These are phyloP conservation scores for Perca flavescens DNA, from an alignment of 2,113 vertebrate species.

Conservation along the genomic window DNA sequence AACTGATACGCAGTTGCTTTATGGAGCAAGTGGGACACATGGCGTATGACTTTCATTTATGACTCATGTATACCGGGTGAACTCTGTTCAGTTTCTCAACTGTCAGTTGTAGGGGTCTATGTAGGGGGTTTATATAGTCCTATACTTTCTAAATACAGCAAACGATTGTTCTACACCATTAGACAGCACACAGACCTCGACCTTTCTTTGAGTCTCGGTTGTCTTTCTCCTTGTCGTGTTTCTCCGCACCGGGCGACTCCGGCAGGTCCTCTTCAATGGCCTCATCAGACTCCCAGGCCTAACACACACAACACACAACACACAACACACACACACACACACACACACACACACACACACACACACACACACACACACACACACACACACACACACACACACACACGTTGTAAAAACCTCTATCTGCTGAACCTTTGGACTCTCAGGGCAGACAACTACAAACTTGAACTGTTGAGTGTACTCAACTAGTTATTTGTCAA, in stretches of 20 bases:
- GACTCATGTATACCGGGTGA: not conserved
- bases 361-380: too few relatives aligned
- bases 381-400: not conserved
- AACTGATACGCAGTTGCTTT: constrained; percentile 26
- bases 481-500: not conserved
- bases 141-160: not conserved
- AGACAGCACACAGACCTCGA: constrained; percentile 73
- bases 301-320: constrained; percentile 30
- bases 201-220: constrained; percentile 90
- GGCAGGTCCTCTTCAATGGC: constrained; percentile 91
- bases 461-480: not conserved
- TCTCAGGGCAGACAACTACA: not conserved
- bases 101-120: too few relatives aligned
- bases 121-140: not conserved
- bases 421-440: constrained; percentile 24
- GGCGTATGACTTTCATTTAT: not conserved
- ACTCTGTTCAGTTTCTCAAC: too few relatives aligned
- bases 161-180: not conserved
- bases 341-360: too few relatives aligned
- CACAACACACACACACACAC: not conserved
- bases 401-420: not conserved
- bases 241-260: constrained; percentile 91
- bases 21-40: not conserved
- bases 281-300: constrained; percentile 92
- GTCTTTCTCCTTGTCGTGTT: constrained; percentile 90